Evolutionary conservation across 2,888 invertebrate genomes (phyloP).

Genomic region (Sinohyriopsis cumingii): DNA sequence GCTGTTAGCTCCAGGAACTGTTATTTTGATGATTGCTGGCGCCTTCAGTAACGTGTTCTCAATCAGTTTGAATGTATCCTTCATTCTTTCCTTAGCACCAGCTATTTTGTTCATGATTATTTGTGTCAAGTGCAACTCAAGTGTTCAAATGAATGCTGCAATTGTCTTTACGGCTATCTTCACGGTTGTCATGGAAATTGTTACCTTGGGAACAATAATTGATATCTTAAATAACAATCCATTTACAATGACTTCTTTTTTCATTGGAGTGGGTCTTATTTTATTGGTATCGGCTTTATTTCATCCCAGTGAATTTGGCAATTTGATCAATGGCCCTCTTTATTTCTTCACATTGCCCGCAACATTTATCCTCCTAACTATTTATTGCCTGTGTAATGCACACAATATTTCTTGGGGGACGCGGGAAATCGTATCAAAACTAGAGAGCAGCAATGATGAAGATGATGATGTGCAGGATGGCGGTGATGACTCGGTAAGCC

Average conservation of each 20-base stretch:
- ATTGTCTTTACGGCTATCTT: conserved; percentile 82
- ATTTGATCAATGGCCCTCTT: conserved; percentile 79
- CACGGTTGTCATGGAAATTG: conserved; percentile 99
- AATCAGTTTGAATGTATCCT: conserved; percentile 96
- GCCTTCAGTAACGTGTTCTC: conserved; percentile 97
- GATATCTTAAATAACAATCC: conserved; percentile 95
- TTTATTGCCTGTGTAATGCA: conserved; percentile 93
- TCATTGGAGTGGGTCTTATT: conserved; percentile 82
- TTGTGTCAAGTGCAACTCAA: conserved; percentile 93
- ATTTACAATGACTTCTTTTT: conserved; percentile 48
- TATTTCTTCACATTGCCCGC: conserved; percentile 94
- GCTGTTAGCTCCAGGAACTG: conserved; percentile 52
- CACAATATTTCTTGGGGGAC: conserved; percentile 96
- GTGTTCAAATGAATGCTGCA: conserved; percentile 82
- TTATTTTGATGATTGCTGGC: conserved; percentile 85
- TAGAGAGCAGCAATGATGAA: conserved; percentile 15
- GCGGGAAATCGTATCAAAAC: conserved; percentile 78
- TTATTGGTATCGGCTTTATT: conserved; percentile 96
- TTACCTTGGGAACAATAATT: conserved; percentile 96
- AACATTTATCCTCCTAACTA: conserved; percentile 92
- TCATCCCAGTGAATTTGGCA: conserved; percentile 87
- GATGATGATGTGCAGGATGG: conserved; percentile 1
- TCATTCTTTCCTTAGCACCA: conserved; percentile 93
- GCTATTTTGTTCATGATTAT: conserved; percentile 92
- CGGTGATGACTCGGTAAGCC: conserved; percentile 1